A percentile compares a stretch with the other conserved stretches of the same genome.
Evolutionary conservation across 1,140 invertebrate genomes (phyloP).

Genomic region (Notospermus geniculatus): DNA sequence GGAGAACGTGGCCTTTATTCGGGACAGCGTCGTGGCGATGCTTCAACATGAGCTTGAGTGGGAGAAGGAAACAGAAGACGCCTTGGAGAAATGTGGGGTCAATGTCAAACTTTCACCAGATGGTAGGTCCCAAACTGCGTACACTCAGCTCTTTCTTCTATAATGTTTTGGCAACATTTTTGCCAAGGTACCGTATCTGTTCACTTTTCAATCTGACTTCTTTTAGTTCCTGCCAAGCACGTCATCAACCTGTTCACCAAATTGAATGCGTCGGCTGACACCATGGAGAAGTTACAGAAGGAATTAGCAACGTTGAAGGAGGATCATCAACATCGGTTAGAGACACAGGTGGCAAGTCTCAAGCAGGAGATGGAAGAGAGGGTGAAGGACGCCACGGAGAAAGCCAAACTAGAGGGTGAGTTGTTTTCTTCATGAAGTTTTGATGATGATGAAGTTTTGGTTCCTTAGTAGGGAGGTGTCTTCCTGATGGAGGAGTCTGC

Average conservation of each 20-base stretch:
- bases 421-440: too few species aligned
- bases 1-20: conserved; percentile 36
- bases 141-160: too few species aligned
- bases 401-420: conserved; percentile 44
- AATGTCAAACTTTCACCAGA: conserved; percentile 52
- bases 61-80: conserved; percentile 41
- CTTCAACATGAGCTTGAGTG: conserved; percentile 32
- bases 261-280: conserved; percentile 41
- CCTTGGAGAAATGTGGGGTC: conserved; percentile 50
- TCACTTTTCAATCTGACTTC: too few species aligned
- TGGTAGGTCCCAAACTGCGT: conserved; percentile 25
- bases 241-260: conserved; percentile 39
- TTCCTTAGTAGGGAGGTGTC: too few species aligned
- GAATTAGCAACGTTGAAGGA: conserved; percentile 34
- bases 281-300: conserved; percentile 36
- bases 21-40: conserved; percentile 32
- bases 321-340: conserved; percentile 36
- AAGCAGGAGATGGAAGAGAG: conserved; percentile 34
- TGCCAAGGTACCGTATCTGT: too few species aligned
- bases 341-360: conserved; percentile 24
- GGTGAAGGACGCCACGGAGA: conserved; percentile 44
- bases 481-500: too few species aligned
- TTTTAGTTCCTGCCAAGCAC: conserved; percentile 45
- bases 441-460: too few species aligned
- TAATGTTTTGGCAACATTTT: too few species aligned